Percentiles rank a stretch among this genome's conserved stretches.
phyloP scores from a whole-genome alignment of 2,113 vertebrate genomes.

The Protomyctophum bolini region DNA sequence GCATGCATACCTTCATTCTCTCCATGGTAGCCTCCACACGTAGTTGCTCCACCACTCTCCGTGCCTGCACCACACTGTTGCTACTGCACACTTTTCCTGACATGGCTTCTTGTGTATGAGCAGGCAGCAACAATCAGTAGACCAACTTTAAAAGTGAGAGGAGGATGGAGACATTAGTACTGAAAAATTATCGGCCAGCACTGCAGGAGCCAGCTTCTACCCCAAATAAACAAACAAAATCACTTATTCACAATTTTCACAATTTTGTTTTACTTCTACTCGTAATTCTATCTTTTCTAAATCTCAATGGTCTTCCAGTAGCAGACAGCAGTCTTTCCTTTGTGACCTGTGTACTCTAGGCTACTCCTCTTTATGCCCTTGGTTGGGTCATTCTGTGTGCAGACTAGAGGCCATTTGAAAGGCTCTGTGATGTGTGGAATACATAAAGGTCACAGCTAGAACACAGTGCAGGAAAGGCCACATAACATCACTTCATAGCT shows the following conservation, averaged over 20 bases:
- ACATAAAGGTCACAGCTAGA: constrained; percentile 54
- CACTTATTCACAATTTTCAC: too few species aligned
- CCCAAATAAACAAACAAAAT: background rate
- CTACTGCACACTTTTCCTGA: constrained; percentile 79
- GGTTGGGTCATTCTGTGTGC: constrained; percentile 5
- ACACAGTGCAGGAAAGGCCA: constrained; percentile 73
- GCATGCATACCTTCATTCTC: constrained; percentile 78
- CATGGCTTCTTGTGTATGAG: constrained; percentile 2
- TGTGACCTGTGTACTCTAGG: constrained; percentile 40
- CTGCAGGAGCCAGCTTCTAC: background rate
- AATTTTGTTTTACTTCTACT: too few species aligned
- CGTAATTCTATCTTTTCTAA: background rate
- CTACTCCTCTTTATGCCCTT: constrained; percentile 16
- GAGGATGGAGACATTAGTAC: constrained; percentile 11
- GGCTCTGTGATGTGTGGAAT: constrained; percentile 62
- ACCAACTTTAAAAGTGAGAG: background rate
- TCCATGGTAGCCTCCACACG: constrained; percentile 78
- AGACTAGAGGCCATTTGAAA: constrained; percentile 61
- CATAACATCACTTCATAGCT: constrained; percentile 48
- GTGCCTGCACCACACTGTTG: constrained; percentile 78
- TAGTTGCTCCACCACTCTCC: constrained; percentile 81
- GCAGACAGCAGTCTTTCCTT: constrained; percentile 21
- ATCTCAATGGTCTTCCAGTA: background rate
- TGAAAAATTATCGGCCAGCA: background rate
- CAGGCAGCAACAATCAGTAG: background rate